phyloP scores from a whole-genome alignment of 1,140 invertebrate species.

The Panonychus citri region DNA sequence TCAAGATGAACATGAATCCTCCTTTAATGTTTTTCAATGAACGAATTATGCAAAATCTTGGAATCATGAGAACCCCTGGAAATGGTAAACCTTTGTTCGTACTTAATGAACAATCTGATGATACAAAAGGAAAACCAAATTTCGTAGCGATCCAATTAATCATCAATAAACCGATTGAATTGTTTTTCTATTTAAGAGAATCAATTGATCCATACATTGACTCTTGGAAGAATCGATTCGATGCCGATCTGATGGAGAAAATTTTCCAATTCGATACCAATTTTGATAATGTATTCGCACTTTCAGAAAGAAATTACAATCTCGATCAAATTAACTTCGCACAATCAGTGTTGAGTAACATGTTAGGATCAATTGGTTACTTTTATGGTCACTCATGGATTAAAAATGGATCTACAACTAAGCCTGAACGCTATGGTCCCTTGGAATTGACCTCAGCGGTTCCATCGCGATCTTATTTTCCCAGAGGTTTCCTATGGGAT shows the following conservation, averaged over 20 bases:
- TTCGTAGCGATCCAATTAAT: slow-evolving; percentile 51
- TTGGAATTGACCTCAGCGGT: slow-evolving; percentile 74
- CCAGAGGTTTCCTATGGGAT: slow-evolving; percentile 95
- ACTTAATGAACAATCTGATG: slow-evolving; percentile 14
- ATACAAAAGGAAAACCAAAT: slow-evolving; percentile 32
- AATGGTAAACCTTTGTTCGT: slow-evolving; percentile 1
- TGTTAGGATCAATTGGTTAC: slow-evolving; percentile 86
- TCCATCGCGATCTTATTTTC: slow-evolving; percentile 91
- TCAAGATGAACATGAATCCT: slow-evolving; percentile 32
- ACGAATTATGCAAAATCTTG: slow-evolving; percentile 33
- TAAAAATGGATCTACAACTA: slow-evolving; percentile 49
- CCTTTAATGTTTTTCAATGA: slow-evolving; percentile 51
- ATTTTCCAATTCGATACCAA: slow-evolving; percentile 2
- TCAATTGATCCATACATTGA: slow-evolving; percentile 22
- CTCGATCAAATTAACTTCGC: slow-evolving; percentile 39
- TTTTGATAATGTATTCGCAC: slow-evolving; percentile 8
- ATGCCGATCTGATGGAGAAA: slow-evolving; percentile 1
- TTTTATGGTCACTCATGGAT: slow-evolving; percentile 81
- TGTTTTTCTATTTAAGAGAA: neutral
- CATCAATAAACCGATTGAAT: slow-evolving; percentile 44
- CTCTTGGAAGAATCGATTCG: slow-evolving; percentile 1
- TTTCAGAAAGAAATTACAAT: neutral
- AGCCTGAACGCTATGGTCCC: slow-evolving; percentile 77
- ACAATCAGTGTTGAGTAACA: slow-evolving; percentile 68
- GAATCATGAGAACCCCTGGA: slow-evolving; percentile 1